Conservation (phyloP, 2,113 vertebrate species). For the Corythornis vintsioides region DNA sequence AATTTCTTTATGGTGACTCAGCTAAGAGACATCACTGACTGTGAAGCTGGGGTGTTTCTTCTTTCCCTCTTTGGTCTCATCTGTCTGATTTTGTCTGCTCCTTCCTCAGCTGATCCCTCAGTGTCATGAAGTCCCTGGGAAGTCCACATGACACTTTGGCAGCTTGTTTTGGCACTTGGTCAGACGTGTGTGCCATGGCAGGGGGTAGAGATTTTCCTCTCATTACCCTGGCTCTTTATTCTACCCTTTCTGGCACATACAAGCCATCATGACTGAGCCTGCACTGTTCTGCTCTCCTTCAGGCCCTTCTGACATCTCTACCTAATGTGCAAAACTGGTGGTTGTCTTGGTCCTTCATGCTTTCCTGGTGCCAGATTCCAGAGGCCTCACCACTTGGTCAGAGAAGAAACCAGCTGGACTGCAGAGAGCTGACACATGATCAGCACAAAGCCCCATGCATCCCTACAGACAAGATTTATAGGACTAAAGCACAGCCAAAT, state of each 20-base stretch:
- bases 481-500: not conserved
- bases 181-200: not conserved
- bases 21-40: not conserved
- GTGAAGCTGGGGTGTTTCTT: not conserved
- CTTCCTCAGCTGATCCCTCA: not conserved
- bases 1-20: not conserved
- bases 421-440: not conserved
- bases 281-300: not conserved
- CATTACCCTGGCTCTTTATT: not conserved
- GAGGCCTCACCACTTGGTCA: slow-evolving; percentile 6
- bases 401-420: not conserved
- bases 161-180: not conserved
- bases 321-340: not conserved
- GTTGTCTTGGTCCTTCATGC: not conserved
- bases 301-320: not conserved
- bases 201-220: not conserved
- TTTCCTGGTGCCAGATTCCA: not conserved
- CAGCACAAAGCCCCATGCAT: not conserved
- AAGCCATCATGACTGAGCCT: not conserved
- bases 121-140: not conserved
- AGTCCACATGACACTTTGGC: not conserved
- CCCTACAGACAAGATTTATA: not conserved
- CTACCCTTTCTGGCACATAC: not conserved
- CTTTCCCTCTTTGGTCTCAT: not conserved
- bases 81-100: not conserved